Evolutionary conservation across 2,113 vertebrate species (phyloP).

Genomic region (Bubo blakistoni): DNA sequence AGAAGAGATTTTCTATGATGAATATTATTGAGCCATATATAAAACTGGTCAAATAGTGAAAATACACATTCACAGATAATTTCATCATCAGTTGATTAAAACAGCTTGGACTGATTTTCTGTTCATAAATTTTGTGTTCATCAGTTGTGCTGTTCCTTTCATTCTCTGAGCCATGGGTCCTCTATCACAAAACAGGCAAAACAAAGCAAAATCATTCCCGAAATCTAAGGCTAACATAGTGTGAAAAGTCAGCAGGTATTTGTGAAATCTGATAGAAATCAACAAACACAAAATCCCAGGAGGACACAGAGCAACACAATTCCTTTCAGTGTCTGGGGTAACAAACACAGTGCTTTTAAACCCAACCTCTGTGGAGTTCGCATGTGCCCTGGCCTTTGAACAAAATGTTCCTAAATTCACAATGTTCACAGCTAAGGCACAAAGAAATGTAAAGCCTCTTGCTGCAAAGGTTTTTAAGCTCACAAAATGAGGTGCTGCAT

Average conservation of each 20-base stretch:
- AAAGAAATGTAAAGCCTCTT: conserved; percentile 17
- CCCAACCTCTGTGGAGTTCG: neutral
- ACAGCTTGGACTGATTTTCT: neutral
- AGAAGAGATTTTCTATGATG: neutral
- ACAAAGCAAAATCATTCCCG: neutral
- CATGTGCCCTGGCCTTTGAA: neutral
- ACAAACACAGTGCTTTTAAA: neutral
- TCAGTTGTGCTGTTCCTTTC: neutral
- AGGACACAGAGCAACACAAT: neutral
- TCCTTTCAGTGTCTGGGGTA: neutral
- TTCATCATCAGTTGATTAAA: conserved; percentile 16
- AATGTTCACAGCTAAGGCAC: neutral
- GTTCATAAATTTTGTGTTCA: neutral
- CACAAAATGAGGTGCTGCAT: neutral
- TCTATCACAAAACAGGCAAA: neutral
- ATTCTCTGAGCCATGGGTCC: neutral
- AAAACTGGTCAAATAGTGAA: conserved; percentile 1
- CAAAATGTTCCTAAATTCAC: conserved; percentile 29
- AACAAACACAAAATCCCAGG: neutral
- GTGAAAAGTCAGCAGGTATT: neutral
- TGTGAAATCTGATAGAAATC: neutral
- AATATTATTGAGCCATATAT: neutral
- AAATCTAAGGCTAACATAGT: neutral
- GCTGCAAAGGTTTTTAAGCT: conserved; percentile 40
- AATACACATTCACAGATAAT: neutral